Percentiles rank a stretch among this genome's conserved stretches.
phyloP scores from a whole-genome alignment of 1,140 invertebrate genomes.

The Pogonus chalceus region DNA sequence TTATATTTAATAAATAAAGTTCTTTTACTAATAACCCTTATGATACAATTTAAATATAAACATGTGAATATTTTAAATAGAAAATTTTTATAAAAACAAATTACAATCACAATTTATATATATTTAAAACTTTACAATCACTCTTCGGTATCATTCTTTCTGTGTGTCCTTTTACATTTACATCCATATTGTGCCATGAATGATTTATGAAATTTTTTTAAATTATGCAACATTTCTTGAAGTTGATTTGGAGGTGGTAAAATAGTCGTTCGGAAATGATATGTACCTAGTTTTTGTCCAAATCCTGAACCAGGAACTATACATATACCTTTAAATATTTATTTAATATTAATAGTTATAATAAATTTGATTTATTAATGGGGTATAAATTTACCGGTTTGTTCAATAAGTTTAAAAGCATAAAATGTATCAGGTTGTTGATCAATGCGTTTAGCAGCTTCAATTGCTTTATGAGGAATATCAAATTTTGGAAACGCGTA shows the following conservation, averaged over 20 bases:
- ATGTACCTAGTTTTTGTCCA: constrained; percentile 87
- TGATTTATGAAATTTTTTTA: constrained; percentile 75
- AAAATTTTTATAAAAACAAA: too few relatives aligned
- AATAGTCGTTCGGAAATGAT: constrained; percentile 66
- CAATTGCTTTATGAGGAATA: constrained; percentile 66
- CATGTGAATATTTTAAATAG: too few relatives aligned
- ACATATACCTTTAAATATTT: constrained; percentile 56
- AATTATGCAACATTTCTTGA: constrained; percentile 72
- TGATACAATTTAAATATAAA: too few relatives aligned
- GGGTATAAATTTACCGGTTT: constrained; percentile 55
- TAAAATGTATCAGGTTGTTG: constrained; percentile 86
- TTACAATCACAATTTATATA: too few relatives aligned
- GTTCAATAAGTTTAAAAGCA: constrained; percentile 86
- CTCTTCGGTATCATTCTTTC: too few relatives aligned
- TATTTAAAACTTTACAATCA: too few relatives aligned
- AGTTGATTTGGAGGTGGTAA: constrained; percentile 81
- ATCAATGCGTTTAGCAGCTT: constrained; percentile 59
- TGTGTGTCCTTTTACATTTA: too few relatives aligned
- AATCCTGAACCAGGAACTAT: constrained; percentile 92
- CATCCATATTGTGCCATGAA: constrained; percentile 81
- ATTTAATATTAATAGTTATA: too few relatives aligned
- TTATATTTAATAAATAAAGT: too few relatives aligned
- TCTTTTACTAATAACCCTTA: too few relatives aligned
- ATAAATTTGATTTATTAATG: too few relatives aligned
- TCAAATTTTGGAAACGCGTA: constrained; percentile 86